Conservation (phyloP, 2,888 invertebrate genomes). For the Amphipyra tragopoginis region DNA sequence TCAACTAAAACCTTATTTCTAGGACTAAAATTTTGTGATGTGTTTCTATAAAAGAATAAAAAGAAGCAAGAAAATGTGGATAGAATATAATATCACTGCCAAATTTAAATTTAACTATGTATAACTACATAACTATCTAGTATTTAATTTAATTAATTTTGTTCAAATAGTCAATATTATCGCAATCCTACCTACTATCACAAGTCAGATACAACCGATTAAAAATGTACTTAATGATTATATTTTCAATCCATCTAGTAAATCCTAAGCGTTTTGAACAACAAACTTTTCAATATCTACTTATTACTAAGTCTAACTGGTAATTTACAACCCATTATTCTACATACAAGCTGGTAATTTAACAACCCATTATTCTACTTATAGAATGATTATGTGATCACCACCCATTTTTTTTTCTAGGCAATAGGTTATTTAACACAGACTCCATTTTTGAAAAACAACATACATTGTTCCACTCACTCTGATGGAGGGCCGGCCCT, state of each 20-base stretch:
- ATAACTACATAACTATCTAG: constrained; percentile 35
- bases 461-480: too few species aligned
- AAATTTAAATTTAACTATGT: constrained; percentile 37
- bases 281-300: too few species aligned
- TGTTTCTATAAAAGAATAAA: constrained; percentile 37
- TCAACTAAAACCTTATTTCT: constrained; percentile 43
- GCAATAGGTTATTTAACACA: too few species aligned
- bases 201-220: constrained; percentile 7
- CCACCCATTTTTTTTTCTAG: too few species aligned
- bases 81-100: constrained; percentile 56
- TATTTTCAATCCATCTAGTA: not conserved
- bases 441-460: too few species aligned
- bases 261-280: too few species aligned
- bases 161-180: constrained; percentile 29
- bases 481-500: too few species aligned
- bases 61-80: constrained; percentile 27
- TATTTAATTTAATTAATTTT: constrained; percentile 46
- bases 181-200: constrained; percentile 23
- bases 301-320: too few species aligned
- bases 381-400: too few species aligned
- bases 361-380: too few species aligned
- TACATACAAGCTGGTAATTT: too few species aligned
- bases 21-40: constrained; percentile 57
- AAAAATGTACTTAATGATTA: not conserved
- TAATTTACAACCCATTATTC: too few species aligned